These are phyloP conservation scores for Ctenopoma multispine DNA, from an alignment of 2,797 vertebrate species.

Conservation along the genomic window DNA sequence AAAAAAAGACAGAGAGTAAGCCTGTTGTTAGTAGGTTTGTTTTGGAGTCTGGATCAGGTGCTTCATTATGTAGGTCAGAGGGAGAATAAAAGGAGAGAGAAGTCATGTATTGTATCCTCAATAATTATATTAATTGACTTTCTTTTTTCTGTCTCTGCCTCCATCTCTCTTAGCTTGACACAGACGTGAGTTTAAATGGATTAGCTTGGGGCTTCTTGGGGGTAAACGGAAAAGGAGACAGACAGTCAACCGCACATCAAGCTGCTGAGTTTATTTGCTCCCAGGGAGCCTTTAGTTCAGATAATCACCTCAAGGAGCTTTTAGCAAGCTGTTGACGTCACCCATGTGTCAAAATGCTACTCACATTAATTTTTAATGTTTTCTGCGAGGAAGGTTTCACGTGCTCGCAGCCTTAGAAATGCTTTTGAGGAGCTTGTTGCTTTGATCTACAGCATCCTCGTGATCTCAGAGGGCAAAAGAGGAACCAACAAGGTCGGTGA, in stretches of 20 bases:
- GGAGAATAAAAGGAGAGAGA: conserved; percentile 60
- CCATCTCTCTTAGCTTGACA: conserved; percentile 20
- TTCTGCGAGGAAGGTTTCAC: not conserved
- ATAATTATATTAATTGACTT: conserved; percentile 71
- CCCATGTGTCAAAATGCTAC: conserved; percentile 25
- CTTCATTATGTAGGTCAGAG: conserved; percentile 72
- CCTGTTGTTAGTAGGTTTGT: conserved; percentile 56
- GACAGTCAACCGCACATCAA: conserved; percentile 19
- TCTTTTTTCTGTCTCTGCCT: conserved; percentile 35
- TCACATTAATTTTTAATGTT: conserved; percentile 1
- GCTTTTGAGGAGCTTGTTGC: conserved; percentile 27
- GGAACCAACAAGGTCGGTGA: not conserved
- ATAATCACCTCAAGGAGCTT: conserved; percentile 50
- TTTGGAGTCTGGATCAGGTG: conserved; percentile 66
- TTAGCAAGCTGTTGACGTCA: conserved; percentile 35
- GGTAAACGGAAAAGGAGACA: conserved; percentile 24
- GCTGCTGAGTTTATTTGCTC: conserved; percentile 39
- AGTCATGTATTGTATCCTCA: conserved; percentile 64
- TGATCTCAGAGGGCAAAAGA: conserved; percentile 12
- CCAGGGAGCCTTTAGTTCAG: conserved; percentile 37
- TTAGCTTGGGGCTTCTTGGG: not conserved
- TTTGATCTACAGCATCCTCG: not conserved
- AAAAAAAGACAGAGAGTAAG: conserved; percentile 6
- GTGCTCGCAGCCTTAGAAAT: not conserved
- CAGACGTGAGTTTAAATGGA: conserved; percentile 19